phyloP scores from a whole-genome alignment of 2,113 vertebrate species.

The Sturnira hondurensis region DNA sequence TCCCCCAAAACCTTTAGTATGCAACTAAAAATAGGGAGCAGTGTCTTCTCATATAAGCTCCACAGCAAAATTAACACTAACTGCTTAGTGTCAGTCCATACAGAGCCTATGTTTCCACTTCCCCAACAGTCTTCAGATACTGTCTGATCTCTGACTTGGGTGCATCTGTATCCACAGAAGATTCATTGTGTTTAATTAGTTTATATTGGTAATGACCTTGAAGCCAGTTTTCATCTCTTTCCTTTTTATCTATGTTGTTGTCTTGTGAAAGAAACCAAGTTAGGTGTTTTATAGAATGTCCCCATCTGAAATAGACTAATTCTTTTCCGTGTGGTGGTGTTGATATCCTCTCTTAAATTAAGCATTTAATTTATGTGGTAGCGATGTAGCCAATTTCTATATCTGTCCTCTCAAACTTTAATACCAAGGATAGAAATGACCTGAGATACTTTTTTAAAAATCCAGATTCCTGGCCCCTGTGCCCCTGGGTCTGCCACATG shows the following conservation, averaged over 20 bases:
- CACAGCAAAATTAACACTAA: background rate
- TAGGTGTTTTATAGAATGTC: background rate
- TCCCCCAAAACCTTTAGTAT: background rate
- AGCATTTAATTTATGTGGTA: background rate
- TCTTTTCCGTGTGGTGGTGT: background rate
- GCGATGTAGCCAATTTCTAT: background rate
- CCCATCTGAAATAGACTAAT: background rate
- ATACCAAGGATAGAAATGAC: background rate
- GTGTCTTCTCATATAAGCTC: background rate
- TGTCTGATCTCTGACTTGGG: background rate
- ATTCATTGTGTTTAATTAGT: background rate
- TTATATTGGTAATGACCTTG: background rate
- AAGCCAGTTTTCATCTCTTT: background rate
- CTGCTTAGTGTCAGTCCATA: background rate
- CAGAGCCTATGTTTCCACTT: background rate
- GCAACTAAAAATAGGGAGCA: background rate
- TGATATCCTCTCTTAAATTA: background rate
- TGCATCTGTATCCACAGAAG: background rate
- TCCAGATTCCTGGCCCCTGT: background rate
- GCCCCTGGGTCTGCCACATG: background rate
- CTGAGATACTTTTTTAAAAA: background rate
- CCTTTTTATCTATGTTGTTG: background rate
- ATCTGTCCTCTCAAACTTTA: background rate
- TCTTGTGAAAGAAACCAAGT: background rate
- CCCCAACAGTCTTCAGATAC: background rate